These are phyloP conservation scores for Cheumatopsyche charites DNA, from an alignment of 1,140 invertebrate genomes.

Conservation along the genomic window DNA sequence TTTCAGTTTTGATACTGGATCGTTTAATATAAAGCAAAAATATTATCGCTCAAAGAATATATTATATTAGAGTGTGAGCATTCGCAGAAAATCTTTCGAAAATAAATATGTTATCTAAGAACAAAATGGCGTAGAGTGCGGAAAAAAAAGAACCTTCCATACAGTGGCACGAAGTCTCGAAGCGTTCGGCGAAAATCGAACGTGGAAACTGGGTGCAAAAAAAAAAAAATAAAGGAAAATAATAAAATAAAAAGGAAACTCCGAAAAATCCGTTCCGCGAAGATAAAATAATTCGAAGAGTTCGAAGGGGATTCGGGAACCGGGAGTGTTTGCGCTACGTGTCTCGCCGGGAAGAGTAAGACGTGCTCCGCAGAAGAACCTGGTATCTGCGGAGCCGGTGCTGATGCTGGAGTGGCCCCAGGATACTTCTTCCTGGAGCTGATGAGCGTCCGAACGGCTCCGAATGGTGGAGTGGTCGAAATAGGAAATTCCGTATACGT, in stretches of 20 bases:
- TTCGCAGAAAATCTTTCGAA: too few relatives aligned
- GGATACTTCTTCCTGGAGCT: not conserved
- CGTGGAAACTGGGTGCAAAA: not conserved
- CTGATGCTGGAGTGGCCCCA: not conserved
- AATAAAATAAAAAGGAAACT: conserved; percentile 13
- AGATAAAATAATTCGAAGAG: conserved; percentile 41
- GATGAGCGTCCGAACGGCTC: not conserved
- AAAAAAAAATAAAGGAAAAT: not conserved
- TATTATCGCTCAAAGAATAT: too few relatives aligned
- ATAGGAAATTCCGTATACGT: too few relatives aligned
- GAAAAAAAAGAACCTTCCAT: too few relatives aligned
- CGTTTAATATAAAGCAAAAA: too few relatives aligned
- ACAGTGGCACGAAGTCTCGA: too few relatives aligned
- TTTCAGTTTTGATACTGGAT: too few relatives aligned
- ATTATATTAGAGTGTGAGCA: too few relatives aligned
- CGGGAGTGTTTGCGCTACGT: conserved; percentile 44
- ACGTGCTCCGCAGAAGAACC: conserved; percentile 2
- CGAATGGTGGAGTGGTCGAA: too few relatives aligned
- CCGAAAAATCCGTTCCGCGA: not conserved
- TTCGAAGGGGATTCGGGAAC: conserved; percentile 39
- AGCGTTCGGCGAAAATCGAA: too few relatives aligned
- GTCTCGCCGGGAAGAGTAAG: not conserved
- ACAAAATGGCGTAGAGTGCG: too few relatives aligned
- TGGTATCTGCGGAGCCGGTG: not conserved
- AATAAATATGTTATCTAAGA: not conserved